A percentile compares a stretch with the other conserved stretches of the same genome.
phyloP scores from a whole-genome alignment of 2,113 vertebrate species.

The Gadus macrocephalus region DNA sequence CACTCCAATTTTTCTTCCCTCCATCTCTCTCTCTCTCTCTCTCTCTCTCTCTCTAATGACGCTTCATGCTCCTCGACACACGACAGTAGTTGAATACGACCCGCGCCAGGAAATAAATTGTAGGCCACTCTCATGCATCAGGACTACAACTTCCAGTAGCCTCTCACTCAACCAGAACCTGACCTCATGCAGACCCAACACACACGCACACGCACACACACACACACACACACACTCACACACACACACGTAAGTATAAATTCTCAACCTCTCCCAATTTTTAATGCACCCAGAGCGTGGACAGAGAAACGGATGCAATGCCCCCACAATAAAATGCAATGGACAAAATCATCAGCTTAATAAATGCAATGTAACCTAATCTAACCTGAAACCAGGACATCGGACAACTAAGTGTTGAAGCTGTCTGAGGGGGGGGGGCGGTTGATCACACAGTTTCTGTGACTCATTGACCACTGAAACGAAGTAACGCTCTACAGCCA shows the following conservation, averaged over 20 bases:
- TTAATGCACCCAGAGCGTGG: conserved; percentile 15
- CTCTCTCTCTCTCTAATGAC: conserved; percentile 36
- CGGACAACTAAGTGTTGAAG: too few relatives aligned
- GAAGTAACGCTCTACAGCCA: too few relatives aligned
- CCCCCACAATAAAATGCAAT: conserved; percentile 7
- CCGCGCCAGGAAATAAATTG: conserved; percentile 47
- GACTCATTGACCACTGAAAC: too few relatives aligned
- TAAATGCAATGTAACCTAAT: too few relatives aligned
- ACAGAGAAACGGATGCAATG: neutral
- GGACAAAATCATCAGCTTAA: too few relatives aligned
- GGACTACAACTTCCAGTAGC: conserved; percentile 27
- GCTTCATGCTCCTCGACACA: neutral
- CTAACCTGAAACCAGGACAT: too few relatives aligned
- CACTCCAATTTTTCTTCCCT: conserved; percentile 14
- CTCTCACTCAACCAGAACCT: conserved; percentile 12
- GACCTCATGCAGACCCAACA: conserved; percentile 1
- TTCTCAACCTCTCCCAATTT: conserved; percentile 30
- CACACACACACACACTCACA: neutral
- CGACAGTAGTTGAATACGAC: conserved; percentile 25
- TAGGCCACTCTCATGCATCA: conserved; percentile 21
- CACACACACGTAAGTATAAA: conserved; percentile 19
- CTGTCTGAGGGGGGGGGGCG: too few relatives aligned
- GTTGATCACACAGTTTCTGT: too few relatives aligned
- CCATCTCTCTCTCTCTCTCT: conserved; percentile 42
- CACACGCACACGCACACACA: conserved; percentile 29